These are phyloP conservation scores for Perithous albicinctus DNA, from an alignment of 2,888 invertebrate species.

Conservation along the genomic window DNA sequence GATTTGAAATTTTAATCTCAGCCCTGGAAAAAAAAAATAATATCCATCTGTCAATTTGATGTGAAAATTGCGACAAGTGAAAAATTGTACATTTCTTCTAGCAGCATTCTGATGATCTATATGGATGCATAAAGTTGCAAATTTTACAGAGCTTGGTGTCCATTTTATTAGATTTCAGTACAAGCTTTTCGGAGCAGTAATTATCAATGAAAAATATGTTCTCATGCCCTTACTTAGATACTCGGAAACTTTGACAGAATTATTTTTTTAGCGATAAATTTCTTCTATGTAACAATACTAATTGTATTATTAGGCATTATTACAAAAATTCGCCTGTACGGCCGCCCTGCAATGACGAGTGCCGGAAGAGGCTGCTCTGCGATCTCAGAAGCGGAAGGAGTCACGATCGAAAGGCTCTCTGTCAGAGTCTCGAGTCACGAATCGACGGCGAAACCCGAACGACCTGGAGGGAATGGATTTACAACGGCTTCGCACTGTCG, in stretches of 20 bases:
- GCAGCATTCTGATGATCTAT: too few relatives aligned
- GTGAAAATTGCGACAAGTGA: too few relatives aligned
- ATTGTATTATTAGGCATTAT: conserved; percentile 87
- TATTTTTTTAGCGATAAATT: neutral
- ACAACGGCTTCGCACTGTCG: conserved; percentile 94
- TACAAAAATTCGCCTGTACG: conserved; percentile 91
- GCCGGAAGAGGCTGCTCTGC: conserved; percentile 93
- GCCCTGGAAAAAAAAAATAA: too few relatives aligned
- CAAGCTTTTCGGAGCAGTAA: too few relatives aligned
- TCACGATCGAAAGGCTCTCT: conserved; percentile 93
- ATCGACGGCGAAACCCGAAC: conserved; percentile 92
- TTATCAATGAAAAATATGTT: too few relatives aligned
- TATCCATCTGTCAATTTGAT: too few relatives aligned
- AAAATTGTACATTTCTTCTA: too few relatives aligned
- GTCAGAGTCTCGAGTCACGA: conserved; percentile 93
- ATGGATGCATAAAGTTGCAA: too few relatives aligned
- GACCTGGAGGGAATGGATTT: conserved; percentile 95
- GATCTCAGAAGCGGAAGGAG: conserved; percentile 95
- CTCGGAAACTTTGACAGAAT: neutral
- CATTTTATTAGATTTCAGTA: too few relatives aligned
- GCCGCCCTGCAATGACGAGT: conserved; percentile 93
- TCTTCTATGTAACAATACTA: neutral
- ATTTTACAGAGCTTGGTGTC: too few relatives aligned
- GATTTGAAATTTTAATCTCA: too few relatives aligned
- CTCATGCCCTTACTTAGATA: too few relatives aligned